A percentile compares a stretch with the other conserved stretches of the same genome.
Conservation (phyloP, 2,888 invertebrate genomes). For the Metallyticus violacea region DNA sequence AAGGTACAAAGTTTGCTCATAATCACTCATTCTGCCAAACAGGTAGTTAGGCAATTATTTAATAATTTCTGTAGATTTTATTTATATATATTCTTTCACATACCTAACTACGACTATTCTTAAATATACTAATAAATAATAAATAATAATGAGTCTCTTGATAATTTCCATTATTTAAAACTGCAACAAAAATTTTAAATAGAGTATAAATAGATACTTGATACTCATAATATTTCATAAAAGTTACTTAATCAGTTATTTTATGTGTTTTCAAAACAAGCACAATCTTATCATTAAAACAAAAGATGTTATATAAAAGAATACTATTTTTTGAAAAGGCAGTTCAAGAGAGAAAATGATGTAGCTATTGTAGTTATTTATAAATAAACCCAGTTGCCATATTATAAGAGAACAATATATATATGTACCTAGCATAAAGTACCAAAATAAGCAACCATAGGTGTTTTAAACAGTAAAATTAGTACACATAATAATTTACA, state of each 20-base stretch:
- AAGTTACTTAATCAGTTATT: too few species aligned
- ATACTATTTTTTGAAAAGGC: not conserved
- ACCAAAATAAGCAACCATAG: not conserved
- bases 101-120: too few species aligned
- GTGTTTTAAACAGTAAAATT: not conserved
- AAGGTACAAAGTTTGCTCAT: too few species aligned
- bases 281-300: not conserved
- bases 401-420: not conserved
- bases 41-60: too few species aligned
- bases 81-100: too few species aligned
- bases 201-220: not conserved
- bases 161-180: too few species aligned
- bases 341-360: not conserved
- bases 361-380: not conserved
- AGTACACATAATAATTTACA: not conserved
- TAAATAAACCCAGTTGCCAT: not conserved
- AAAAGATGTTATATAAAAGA: not conserved
- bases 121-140: too few species aligned
- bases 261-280: not conserved
- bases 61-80: too few species aligned
- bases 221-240: too few species aligned
- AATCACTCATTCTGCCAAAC: too few species aligned
- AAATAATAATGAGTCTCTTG: too few species aligned
- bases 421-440: not conserved
- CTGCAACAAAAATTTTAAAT: not conserved